Conservation (phyloP, 2,113 vertebrate species). For the Cephalophus harveyi region DNA sequence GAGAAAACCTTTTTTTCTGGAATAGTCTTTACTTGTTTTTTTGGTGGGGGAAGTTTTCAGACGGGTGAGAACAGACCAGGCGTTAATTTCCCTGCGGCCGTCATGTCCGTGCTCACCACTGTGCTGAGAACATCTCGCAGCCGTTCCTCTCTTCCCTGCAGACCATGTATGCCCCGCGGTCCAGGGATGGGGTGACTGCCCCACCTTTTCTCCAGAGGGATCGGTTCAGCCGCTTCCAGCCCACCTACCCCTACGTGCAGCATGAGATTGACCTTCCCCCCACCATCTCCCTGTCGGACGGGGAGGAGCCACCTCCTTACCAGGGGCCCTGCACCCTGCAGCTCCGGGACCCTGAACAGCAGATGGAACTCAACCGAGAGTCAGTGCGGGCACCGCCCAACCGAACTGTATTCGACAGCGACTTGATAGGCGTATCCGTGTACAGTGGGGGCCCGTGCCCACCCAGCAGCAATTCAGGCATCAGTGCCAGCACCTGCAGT, state of each 20-base stretch:
- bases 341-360: constrained; percentile 96
- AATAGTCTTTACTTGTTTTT: neutral
- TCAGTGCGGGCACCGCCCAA: constrained; percentile 97
- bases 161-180: constrained; percentile 92
- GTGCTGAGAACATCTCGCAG: neutral
- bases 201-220: constrained; percentile 95
- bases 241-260: constrained; percentile 96
- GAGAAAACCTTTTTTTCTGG: neutral
- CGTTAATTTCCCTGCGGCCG: neutral
- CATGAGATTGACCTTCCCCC: constrained; percentile 98
- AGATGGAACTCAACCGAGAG: constrained; percentile 97
- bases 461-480: constrained; percentile 96
- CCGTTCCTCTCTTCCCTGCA: constrained; percentile 71
- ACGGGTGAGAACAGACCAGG: neutral
- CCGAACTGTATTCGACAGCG: constrained; percentile 97
- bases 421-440: constrained; percentile 91
- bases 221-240: constrained; percentile 96
- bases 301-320: constrained; percentile 96
- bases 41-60: neutral
- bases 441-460: constrained; percentile 90
- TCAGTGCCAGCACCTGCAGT: constrained; percentile 92
- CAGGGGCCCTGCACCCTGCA: constrained; percentile 95
- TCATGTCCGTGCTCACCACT: neutral
- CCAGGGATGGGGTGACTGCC: constrained; percentile 90
- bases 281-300: constrained; percentile 96